Evolutionary conservation across 2,797 vertebrate species (phyloP), one percentile per base, ranked within the genome.

Genomic region (Parambassis ranga): DNA sequence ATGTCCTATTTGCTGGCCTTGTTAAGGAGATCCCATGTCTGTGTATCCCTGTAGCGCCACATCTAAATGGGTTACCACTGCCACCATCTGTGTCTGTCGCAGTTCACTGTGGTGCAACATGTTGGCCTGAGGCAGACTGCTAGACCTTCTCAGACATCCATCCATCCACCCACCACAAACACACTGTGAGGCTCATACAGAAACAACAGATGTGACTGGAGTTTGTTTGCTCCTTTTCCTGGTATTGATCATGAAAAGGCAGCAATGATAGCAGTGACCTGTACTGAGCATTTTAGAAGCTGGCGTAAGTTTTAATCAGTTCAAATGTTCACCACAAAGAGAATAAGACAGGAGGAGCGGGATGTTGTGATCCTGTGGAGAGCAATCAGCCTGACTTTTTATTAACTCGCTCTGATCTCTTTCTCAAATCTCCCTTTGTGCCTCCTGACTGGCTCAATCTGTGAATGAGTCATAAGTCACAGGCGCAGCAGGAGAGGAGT

Each of bases 1-100:
- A 85, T 75, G 72, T 71, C 77, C 65, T 51, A 63, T 79, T 73
- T 85, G 51, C 41, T 57, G 48, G 64, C 58, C 68, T 77, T 77
- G 62, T 79, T 80, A 61, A 59, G 43, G 55, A 77, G 65, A 78
- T 22, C 44, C 16, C 0, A 3, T 35, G 47, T 64, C 55, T 36
- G 24, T 36, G 32, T 53, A 46, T 81, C 65, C 75, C 73, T 67
- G 41, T 23, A 48, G 66, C 73, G 43, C 28, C 39, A 7, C 41
- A 51, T 84, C 62, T 85, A 85, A 84, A 49, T 77, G 68, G 81
- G 84, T 82, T 86, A 73, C 62, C 50, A 36, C 27, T 38, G 51
- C 35, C 46, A 26, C 26, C 11, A 32, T 69, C 71, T 70, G 60
- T 44, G 72, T 66, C 60, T 82, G 66, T 72, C 31, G 35, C 61